These are phyloP conservation scores for Chiridota heheva DNA, from an alignment of 35 echinoderm and acorn worm genomes.

Conservation along the genomic window DNA sequence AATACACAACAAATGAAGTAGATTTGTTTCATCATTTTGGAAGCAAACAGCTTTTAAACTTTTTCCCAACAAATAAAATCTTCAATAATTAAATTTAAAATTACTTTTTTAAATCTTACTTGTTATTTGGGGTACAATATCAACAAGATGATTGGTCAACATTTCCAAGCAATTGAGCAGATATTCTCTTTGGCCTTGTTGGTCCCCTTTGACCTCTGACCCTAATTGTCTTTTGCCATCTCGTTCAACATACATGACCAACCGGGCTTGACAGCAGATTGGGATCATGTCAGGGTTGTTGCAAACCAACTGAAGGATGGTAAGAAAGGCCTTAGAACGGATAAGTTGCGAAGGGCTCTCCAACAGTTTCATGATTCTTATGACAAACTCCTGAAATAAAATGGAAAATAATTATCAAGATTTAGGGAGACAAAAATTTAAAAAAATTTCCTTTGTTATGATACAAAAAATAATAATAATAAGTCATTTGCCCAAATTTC, in stretches of 20 bases:
- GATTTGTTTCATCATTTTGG: too few species aligned
- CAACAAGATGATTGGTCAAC: slow-evolving; percentile 66
- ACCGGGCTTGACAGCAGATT: slow-evolving; percentile 72
- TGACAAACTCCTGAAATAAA: slow-evolving; percentile 66
- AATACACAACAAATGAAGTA: too few species aligned
- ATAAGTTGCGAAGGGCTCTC: slow-evolving; percentile 78
- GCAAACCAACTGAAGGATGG: slow-evolving; percentile 70
- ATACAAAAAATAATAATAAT: too few species aligned
- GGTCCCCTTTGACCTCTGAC: slow-evolving; percentile 50
- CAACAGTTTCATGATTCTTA: slow-evolving; percentile 61
- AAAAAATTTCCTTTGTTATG: too few species aligned
- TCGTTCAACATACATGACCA: slow-evolving; percentile 93
- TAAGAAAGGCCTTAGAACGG: slow-evolving; percentile 81
- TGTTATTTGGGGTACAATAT: slow-evolving; percentile 69
- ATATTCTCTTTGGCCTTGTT: slow-evolving; percentile 74
- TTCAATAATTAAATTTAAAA: too few species aligned
- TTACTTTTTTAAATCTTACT: slow-evolving; percentile 78
- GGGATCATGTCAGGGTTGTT: slow-evolving; percentile 87
- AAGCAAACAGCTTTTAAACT: too few species aligned
- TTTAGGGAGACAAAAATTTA: too few species aligned
- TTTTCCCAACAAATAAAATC: too few species aligned
- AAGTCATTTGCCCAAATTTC: too few species aligned
- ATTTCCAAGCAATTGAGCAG: slow-evolving; percentile 73
- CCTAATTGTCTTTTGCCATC: slow-evolving; percentile 73
- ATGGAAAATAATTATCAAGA: neutral